Evolutionary conservation across 2,888 invertebrate species (phyloP).

Genomic region (Lymantria monacha): DNA sequence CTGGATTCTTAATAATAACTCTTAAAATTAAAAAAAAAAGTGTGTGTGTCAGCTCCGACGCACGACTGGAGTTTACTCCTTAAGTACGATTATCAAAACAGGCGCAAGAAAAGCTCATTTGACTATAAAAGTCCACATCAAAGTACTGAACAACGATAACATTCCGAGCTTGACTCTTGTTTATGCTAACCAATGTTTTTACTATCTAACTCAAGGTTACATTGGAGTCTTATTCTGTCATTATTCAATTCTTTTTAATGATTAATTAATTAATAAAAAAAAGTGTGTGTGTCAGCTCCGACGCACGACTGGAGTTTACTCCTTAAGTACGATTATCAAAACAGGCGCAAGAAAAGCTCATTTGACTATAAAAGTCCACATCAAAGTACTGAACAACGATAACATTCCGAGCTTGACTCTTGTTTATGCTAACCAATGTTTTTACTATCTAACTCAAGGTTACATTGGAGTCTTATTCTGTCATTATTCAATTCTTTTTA

Average conservation of each 20-base stretch:
- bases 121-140: conserved; percentile 57
- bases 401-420: conserved; percentile 24
- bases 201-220: conserved; percentile 11
- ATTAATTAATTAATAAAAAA: too few species aligned
- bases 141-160: conserved; percentile 37
- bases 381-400: conserved; percentile 45
- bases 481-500: background rate
- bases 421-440: conserved; percentile 19
- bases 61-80: too few species aligned
- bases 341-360: too few species aligned
- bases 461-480: background rate
- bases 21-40: too few species aligned
- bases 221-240: background rate
- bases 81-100: too few species aligned
- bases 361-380: conserved; percentile 56
- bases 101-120: too few species aligned
- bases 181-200: conserved; percentile 15
- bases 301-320: too few species aligned
- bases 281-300: too few species aligned
- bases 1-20: too few species aligned
- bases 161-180: conserved; percentile 27
- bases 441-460: conserved; percentile 12
- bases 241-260: background rate
- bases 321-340: too few species aligned
- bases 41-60: too few species aligned